A percentile compares a stretch with the other conserved stretches of the same genome.
Conservation (phyloP, 2,888 invertebrate species). For the Poecilus cupreus region DNA sequence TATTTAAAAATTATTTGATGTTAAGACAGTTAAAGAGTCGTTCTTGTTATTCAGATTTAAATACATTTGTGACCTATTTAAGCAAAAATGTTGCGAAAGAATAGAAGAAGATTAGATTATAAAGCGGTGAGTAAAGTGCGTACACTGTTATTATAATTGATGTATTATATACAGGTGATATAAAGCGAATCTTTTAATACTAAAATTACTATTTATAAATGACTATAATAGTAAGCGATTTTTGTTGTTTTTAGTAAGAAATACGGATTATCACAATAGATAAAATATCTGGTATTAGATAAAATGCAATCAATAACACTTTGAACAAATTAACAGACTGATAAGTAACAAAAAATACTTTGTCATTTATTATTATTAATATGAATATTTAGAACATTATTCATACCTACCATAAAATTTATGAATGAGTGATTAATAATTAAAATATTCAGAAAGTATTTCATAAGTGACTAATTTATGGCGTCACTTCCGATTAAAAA, state of each 20-base stretch:
- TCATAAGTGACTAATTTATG: neutral
- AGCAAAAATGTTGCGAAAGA: constrained; percentile 17
- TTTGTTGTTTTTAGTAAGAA: constrained; percentile 17
- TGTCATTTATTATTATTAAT: neutral
- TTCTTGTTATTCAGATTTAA: neutral
- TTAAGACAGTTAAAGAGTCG: no score
- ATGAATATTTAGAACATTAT: neutral
- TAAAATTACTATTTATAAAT: neutral
- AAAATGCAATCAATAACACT: neutral
- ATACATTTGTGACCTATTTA: constrained; percentile 16
- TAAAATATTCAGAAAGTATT: neutral
- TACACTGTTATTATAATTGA: neutral
- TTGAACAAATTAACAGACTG: neutral
- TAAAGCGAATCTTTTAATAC: neutral
- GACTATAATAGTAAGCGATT: neutral
- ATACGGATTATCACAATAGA: neutral
- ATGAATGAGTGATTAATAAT: neutral
- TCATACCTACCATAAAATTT: no score
- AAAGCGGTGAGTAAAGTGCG: neutral
- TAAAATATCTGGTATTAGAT: constrained; percentile 4
- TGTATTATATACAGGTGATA: neutral
- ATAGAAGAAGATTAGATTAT: constrained; percentile 4
- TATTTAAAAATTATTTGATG: no score
- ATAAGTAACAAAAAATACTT: no score
- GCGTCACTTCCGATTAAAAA: neutral